Evolutionary conservation across 1,140 invertebrate genomes (phyloP).

Genomic region (Bathynomus jamesi): DNA sequence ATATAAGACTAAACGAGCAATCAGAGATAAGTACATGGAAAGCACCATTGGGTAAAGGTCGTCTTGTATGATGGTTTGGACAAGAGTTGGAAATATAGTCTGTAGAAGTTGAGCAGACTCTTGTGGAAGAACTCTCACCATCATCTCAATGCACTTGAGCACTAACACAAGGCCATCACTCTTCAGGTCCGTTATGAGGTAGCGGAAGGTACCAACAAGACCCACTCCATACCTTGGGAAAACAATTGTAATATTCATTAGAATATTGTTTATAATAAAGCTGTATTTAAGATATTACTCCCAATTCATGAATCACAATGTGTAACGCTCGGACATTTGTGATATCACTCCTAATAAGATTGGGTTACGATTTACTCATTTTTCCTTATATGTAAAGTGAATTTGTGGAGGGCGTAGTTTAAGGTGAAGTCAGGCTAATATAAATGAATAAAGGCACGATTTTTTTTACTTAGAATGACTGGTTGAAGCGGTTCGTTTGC

Average conservation of each 20-base stretch:
- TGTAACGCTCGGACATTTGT: no score
- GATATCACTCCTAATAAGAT: no score
- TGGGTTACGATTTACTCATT: no score
- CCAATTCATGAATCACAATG: no score
- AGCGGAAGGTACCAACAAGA: slow-evolving; percentile 58
- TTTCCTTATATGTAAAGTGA: no score
- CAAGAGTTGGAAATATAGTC: slow-evolving; percentile 41
- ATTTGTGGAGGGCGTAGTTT: no score
- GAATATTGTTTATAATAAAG: slow-evolving; percentile 15
- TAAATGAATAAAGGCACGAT: no score
- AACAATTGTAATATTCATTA: slow-evolving; percentile 1
- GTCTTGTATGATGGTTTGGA: slow-evolving; percentile 51
- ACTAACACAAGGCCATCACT: slow-evolving; percentile 67
- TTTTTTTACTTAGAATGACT: no score
- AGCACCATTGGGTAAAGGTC: slow-evolving; percentile 64
- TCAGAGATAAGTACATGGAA: slow-evolving; percentile 64
- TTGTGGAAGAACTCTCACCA: slow-evolving; percentile 54
- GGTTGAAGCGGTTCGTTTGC: no score
- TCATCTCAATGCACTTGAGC: slow-evolving; percentile 63
- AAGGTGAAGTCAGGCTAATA: no score
- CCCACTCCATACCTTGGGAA: slow-evolving; percentile 51
- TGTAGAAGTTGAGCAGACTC: slow-evolving; percentile 44
- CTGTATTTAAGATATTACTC: no score
- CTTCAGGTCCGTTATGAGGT: slow-evolving; percentile 66
- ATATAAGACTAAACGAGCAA: slow-evolving; percentile 66